phyloP scores from a whole-genome alignment of 2,888 invertebrate genomes.

The Endotricha flammealis region DNA sequence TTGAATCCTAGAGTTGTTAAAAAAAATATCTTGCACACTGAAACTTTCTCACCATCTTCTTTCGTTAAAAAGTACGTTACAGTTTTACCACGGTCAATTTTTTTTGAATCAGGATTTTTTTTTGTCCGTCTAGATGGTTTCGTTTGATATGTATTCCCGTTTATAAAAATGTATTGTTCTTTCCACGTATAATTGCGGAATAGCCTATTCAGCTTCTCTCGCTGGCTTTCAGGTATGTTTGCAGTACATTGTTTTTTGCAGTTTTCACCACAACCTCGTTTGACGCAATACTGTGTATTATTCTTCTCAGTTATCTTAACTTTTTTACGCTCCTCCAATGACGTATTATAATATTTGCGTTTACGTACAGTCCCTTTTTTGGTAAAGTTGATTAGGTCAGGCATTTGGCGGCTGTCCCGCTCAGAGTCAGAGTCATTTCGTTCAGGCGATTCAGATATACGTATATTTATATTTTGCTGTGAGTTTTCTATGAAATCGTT shows the following conservation, averaged over 20 bases:
- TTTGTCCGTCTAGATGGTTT: conserved; percentile 16
- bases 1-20: conserved; percentile 17
- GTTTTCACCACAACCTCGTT: conserved; percentile 8
- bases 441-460: too few relatives aligned
- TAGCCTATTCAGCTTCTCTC: conserved; percentile 8
- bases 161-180: conserved; percentile 13
- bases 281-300: conserved; percentile 4
- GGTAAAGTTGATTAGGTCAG: background rate
- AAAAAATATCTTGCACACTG: conserved; percentile 19
- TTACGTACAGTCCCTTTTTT: conserved; percentile 1
- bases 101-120: conserved; percentile 15
- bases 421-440: too few relatives aligned
- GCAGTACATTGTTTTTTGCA: conserved; percentile 9
- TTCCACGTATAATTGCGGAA: conserved; percentile 13
- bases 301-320: conserved; percentile 8
- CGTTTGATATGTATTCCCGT: conserved; percentile 14
- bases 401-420: too few relatives aligned
- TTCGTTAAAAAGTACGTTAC: background rate
- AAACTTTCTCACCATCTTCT: too few relatives aligned
- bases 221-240: conserved; percentile 7
- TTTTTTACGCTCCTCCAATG: conserved; percentile 8
- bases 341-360: conserved; percentile 10
- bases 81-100: conserved; percentile 10
- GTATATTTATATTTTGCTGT: too few relatives aligned
- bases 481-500: too few relatives aligned